A percentile compares a stretch with the other conserved stretches of the same genome.
Evolutionary conservation across 1,140 invertebrate genomes (phyloP).

Genomic region (Microplitis demolitor): DNA sequence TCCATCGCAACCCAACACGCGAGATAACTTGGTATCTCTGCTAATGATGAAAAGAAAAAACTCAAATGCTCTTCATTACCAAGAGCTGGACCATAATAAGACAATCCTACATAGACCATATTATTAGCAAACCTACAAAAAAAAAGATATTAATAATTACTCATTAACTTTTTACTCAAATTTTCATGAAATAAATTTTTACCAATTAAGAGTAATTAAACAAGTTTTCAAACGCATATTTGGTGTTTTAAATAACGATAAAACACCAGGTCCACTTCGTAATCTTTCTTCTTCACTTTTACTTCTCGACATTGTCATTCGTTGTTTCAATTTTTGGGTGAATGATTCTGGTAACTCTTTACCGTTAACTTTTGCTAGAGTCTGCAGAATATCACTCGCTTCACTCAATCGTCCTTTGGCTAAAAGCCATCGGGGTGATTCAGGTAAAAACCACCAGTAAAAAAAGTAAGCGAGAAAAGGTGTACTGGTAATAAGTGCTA

Average conservation of each 20-base stretch:
- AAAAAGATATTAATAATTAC: not conserved
- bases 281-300: slow-evolving; percentile 68
- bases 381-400: slow-evolving; percentile 77
- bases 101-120: slow-evolving; percentile 85
- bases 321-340: slow-evolving; percentile 72
- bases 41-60: slow-evolving; percentile 81
- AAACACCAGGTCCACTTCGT: slow-evolving; percentile 68
- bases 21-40: slow-evolving; percentile 85
- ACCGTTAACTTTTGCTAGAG: slow-evolving; percentile 76
- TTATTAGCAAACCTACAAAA: slow-evolving; percentile 68
- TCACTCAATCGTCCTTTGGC: slow-evolving; percentile 80
- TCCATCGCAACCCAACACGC: slow-evolving; percentile 86
- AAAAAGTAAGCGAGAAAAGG: slow-evolving; percentile 85
- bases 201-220: slow-evolving; percentile 73
- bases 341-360: slow-evolving; percentile 76
- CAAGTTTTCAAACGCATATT: slow-evolving; percentile 81
- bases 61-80: slow-evolving; percentile 84
- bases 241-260: slow-evolving; percentile 78
- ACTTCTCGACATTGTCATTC: slow-evolving; percentile 70
- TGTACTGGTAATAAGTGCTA: slow-evolving; percentile 79
- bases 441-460: slow-evolving; percentile 85
- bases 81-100: slow-evolving; percentile 84
- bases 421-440: slow-evolving; percentile 84
- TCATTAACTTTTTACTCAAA: not conserved
- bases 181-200: slow-evolving; percentile 59